Evolutionary conservation across 2,797 vertebrate species (phyloP), one percentile per base, ranked within the genome.

Genomic region (Gila robusta): DNA sequence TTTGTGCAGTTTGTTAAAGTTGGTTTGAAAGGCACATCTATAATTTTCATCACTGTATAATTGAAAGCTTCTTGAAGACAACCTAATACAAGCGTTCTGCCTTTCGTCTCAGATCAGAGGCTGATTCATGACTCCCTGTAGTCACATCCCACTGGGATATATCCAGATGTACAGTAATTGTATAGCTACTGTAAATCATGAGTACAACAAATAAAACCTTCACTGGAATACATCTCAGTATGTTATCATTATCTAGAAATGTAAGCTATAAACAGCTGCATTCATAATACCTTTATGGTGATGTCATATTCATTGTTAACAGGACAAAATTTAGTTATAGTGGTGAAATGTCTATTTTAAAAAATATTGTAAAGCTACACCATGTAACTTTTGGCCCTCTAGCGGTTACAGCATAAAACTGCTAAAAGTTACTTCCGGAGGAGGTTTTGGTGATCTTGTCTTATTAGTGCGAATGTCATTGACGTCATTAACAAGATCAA

Each of bases 161-260:
- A 64, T 54, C 82, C 82, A 83, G 72, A 35, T 76, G 72, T 83
- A 83, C 82, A 83, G 71, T 67, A 84, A 67, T 67, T 77, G 82
- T 77, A 77, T 76, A 77, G 72, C 82, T 84, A 77, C 82, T 83
- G 72, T 52, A 83, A 74, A 74, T 62, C 71, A 73, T 35, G 12
- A 35, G 21, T 67, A 39, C 32, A 54, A 49, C 32, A 52, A 56
- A 71, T 62, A 41, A 81, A 81, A 71, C 78, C 35, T 54, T 71
- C 66, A 71, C 41, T 83, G 82, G 14, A 52, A 52, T 37, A 76
- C 17, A 82, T 64, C 16, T 76, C 2, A 47, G 56, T 16, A 35
- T 59, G 67, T 26, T 19, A n/a, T 47, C 16, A 32, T 59, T 41
- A 59, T 56, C 6, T 26, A 41, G 54, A 37, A 37, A 59, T 39